A percentile compares a stretch with the other conserved stretches of the same genome.
phyloP scores from a whole-genome alignment of 2,888 invertebrate genomes.

The Eudemis profundana region DNA sequence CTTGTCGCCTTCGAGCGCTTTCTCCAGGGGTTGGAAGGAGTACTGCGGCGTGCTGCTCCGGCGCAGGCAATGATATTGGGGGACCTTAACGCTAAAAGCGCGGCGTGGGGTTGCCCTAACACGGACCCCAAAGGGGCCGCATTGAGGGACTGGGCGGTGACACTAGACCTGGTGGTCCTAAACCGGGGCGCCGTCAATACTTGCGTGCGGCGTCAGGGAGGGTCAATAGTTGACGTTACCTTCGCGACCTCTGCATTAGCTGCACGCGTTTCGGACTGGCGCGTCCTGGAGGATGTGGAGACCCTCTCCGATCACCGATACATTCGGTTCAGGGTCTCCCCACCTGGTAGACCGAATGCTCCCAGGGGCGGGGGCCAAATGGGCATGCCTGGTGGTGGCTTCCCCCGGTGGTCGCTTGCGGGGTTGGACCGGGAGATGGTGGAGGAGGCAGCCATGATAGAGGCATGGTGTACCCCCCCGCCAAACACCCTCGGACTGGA shows the following conservation, averaged over 20 bases:
- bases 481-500: neutral
- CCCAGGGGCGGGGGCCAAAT: too few relatives aligned
- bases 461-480: neutral
- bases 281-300: neutral
- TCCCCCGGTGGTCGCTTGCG: neutral
- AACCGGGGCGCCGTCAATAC: neutral
- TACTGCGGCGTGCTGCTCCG: neutral
- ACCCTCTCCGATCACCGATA: neutral
- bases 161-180: neutral
- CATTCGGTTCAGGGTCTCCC: neutral
- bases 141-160: neutral
- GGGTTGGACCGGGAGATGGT: neutral
- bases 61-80: neutral
- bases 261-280: neutral
- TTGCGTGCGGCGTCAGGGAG: constrained; percentile 2
- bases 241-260: neutral
- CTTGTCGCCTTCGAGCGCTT: neutral
- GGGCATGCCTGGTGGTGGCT: too few relatives aligned
- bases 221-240: neutral
- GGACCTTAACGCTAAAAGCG: neutral
- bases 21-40: neutral
- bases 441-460: neutral
- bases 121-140: neutral
- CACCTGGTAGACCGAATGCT: too few relatives aligned
- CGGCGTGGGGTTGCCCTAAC: neutral